Evolutionary conservation across 2,797 vertebrate genomes (phyloP), one percentile per base, ranked within the genome.

Genomic region (Tympanoctomys barrerae): DNA sequence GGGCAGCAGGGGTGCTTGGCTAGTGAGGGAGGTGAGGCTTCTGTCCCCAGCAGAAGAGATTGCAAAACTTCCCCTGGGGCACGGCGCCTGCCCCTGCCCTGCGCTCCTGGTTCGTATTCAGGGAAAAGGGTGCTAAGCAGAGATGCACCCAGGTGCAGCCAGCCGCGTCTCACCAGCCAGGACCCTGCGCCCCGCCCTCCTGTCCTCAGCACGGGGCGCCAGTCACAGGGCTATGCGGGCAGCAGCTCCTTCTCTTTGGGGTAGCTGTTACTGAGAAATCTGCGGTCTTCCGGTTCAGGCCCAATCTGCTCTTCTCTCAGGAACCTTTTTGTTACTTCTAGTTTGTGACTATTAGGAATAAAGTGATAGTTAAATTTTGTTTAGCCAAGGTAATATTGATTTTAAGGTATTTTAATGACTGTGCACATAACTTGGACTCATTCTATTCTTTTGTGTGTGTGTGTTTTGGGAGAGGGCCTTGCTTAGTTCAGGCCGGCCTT

Each of bases 61-160:
- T 22, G 36, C 73, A 78, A 33, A 31, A 24, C 28, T 52, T 33
- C 75, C 46, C 75, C 28, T 33, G 75, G 0, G 2, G 28, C 7
- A 57, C 3, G 4, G n/a, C 57, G 14, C 11, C 2, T 42, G 13
- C 73, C 16, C 7, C 75, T 46, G 7, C 13, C 49, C 18, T 22
- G 1, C 18, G n/a, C 7, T 59, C 54, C 57, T 14, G 54, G 54
- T 39, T 31, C 9, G 11, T 9, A 73, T 19, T 4, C 12, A 21
- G 46, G 46, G 42, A 33, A 10, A 42, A 4, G 1, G 7, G 3
- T 31, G 7, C 75, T 8, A 2, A 52, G 28, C 71, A 33, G 26
- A 22, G 42, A 6, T 1, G 28, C 5, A 1, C 2, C 3, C 26
- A 49, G 42, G 46, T 19, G 2, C 11, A 75, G 73, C 42, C 1